Evolutionary conservation across 2,888 invertebrate species (phyloP).

Genomic region (Hyposoter dolosus): DNA sequence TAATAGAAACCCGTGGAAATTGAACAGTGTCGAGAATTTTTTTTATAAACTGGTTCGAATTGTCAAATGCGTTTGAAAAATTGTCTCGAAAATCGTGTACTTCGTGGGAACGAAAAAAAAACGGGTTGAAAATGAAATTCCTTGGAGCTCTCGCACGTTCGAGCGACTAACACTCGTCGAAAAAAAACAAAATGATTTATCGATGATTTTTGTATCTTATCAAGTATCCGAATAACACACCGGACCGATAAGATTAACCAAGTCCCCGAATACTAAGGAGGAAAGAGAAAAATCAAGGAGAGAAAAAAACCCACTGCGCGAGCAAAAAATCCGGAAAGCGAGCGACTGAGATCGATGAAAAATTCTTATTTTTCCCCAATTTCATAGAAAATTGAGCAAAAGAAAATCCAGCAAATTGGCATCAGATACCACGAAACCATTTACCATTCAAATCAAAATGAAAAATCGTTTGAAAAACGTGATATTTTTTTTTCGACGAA

Average conservation of each 20-base stretch:
- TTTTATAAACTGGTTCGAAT: neutral
- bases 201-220: conserved; percentile 54
- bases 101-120: neutral
- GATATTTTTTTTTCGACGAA: neutral
- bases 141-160: neutral
- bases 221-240: conserved; percentile 72
- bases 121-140: conserved; percentile 24
- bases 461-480: neutral
- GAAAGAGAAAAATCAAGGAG: neutral
- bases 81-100: neutral
- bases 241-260: conserved; percentile 80
- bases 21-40: neutral
- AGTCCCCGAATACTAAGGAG: neutral
- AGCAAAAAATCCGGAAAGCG: conserved; percentile 26
- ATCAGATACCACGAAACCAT: neutral
- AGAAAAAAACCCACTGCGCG: neutral
- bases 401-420: neutral
- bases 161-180: conserved; percentile 78
- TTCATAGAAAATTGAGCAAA: neutral
- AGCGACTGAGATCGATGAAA: conserved; percentile 10
- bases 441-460: neutral
- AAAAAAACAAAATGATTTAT: conserved; percentile 76
- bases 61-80: neutral
- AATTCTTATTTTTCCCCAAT: neutral
- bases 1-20: neutral